Evolutionary conservation across 2,888 invertebrate species (phyloP).

Genomic region (Ochropacha duplaris): DNA sequence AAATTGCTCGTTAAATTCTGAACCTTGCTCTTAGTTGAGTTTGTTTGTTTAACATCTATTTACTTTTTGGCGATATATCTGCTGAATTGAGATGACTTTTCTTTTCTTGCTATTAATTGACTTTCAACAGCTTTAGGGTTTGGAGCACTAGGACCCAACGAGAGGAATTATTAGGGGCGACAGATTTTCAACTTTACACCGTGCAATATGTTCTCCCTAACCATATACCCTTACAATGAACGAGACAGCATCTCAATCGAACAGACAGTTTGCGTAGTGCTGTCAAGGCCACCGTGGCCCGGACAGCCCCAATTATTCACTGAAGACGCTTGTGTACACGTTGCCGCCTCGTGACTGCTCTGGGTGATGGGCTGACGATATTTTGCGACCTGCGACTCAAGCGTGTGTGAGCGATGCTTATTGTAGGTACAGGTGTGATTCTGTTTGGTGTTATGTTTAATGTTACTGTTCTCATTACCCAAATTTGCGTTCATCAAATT

Average conservation of each 20-base stretch:
- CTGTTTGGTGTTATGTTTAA: neutral
- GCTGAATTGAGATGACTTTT: no score
- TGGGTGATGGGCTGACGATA: slow-evolving; percentile 33
- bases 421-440: neutral
- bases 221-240: slow-evolving; percentile 6
- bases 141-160: no score
- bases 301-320: slow-evolving; percentile 53
- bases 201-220: neutral
- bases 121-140: no score
- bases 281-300: slow-evolving; percentile 44
- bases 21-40: neutral
- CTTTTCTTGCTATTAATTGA: no score
- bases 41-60: neutral
- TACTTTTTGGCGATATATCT: neutral
- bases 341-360: slow-evolving; percentile 31
- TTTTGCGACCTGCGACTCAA: slow-evolving; percentile 9
- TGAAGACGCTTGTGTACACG: slow-evolving; percentile 29
- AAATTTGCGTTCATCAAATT: neutral
- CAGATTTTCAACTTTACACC: no score
- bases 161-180: no score
- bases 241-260: slow-evolving; percentile 15
- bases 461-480: neutral
- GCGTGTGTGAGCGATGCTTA: slow-evolving; percentile 4
- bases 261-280: slow-evolving; percentile 6
- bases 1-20: neutral